These are phyloP conservation scores for Lepidochrysops patricia DNA, from an alignment of 2,888 invertebrate species.

Conservation along the genomic window DNA sequence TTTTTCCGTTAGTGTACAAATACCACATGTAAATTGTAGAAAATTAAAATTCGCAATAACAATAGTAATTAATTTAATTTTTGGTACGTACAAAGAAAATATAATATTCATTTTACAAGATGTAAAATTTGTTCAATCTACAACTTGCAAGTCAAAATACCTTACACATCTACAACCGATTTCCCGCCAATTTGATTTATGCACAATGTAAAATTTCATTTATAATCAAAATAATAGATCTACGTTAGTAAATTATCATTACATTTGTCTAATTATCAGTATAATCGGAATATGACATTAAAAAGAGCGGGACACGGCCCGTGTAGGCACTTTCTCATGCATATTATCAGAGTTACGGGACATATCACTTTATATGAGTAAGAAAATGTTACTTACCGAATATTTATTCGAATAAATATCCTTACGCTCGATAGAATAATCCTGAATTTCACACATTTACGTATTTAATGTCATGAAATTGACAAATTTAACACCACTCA, in stretches of 20 bases:
- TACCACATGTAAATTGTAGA: constrained; percentile 13
- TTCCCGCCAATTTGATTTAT: constrained; percentile 52
- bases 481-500: constrained; percentile 72
- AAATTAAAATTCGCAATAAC: neutral
- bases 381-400: constrained; percentile 75
- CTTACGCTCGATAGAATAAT: constrained; percentile 79
- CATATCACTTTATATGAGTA: constrained; percentile 24
- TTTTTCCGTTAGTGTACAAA: constrained; percentile 33
- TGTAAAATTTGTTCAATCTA: constrained; percentile 9
- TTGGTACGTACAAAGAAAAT: neutral
- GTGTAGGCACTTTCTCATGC: constrained; percentile 57
- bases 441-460: constrained; percentile 81
- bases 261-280: neutral
- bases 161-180: constrained; percentile 26
- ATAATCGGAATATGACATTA: constrained; percentile 49
- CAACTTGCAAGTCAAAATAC: constrained; percentile 18
- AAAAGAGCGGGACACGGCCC: constrained; percentile 69
- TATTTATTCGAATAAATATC: constrained; percentile 78
- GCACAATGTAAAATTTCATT: neutral
- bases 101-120: neutral
- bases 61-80: neutral
- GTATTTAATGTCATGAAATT: constrained; percentile 67
- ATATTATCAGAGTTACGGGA: constrained; percentile 27
- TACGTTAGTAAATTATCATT: neutral
- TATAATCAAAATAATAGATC: neutral